Conservation (phyloP, 2,888 invertebrate species). For the Tupiocoris notatus region DNA sequence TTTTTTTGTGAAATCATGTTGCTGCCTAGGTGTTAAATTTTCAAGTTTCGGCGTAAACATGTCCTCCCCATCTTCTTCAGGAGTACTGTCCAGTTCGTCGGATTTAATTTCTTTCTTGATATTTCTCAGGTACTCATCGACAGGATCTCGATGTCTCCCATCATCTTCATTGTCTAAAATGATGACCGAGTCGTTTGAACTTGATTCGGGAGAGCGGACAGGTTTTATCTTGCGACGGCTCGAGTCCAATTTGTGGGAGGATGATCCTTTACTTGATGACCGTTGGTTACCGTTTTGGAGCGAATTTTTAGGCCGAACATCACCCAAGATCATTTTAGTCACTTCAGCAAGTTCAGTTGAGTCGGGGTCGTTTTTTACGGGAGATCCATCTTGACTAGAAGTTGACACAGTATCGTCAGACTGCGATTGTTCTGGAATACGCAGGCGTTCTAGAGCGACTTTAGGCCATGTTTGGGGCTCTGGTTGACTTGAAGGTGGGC, state of each 20-base stretch:
- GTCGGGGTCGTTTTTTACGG: conserved; percentile 21
- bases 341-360: conserved; percentile 24
- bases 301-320: neutral
- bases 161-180: conserved; percentile 6
- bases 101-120: conserved; percentile 17
- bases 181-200: conserved; percentile 10
- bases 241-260: neutral
- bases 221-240: neutral
- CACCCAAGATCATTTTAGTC: conserved; percentile 27
- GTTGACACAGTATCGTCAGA: conserved; percentile 33
- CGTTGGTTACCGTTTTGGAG: neutral
- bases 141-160: neutral
- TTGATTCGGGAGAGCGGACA: conserved; percentile 8
- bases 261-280: neutral
- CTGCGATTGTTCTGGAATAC: neutral
- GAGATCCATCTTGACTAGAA: conserved; percentile 36
- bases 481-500: neutral
- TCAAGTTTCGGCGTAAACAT: neutral
- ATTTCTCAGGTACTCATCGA: conserved; percentile 8
- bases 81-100: conserved; percentile 33
- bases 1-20: conserved; percentile 24
- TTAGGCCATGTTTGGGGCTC: neutral
- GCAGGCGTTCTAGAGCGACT: neutral
- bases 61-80: conserved; percentile 29
- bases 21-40: conserved; percentile 14